These are phyloP conservation scores for Cyprinodon diabolis DNA, from an alignment of 2,797 vertebrate genomes.

Conservation along the genomic window DNA sequence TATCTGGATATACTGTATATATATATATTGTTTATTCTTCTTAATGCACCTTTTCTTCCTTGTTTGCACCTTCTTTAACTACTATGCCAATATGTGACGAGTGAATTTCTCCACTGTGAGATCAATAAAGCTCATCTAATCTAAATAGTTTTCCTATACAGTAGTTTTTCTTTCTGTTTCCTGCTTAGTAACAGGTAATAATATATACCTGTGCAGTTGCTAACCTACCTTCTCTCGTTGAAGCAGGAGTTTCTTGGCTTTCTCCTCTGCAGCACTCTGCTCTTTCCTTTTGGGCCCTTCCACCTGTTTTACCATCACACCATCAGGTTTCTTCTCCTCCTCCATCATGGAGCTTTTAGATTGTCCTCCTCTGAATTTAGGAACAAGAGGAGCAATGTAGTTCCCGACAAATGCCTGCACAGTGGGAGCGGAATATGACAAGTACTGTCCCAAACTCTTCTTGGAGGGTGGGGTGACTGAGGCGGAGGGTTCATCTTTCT, in stretches of 20 bases:
- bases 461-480: constrained; percentile 72
- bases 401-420: constrained; percentile 94
- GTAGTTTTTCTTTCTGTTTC: background rate
- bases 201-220: background rate
- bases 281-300: constrained; percentile 79
- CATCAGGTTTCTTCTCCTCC: constrained; percentile 64
- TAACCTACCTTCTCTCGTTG: constrained; percentile 92
- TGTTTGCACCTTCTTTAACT: no score
- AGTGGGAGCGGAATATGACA: constrained; percentile 88
- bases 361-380: constrained; percentile 85
- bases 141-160: background rate
- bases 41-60: no score
- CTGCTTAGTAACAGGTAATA: background rate
- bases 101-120: no score
- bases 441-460: constrained; percentile 88
- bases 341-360: constrained; percentile 75
- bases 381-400: constrained; percentile 91
- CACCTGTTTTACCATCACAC: constrained; percentile 61
- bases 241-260: constrained; percentile 84
- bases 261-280: constrained; percentile 84
- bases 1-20: no score
- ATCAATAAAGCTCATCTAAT: no score
- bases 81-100: no score
- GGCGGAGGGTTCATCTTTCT: constrained; percentile 54
- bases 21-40: no score